A percentile compares a stretch with the other conserved stretches of the same genome.
These are phyloP conservation scores for Danio choprae DNA, from an alignment of 2,797 vertebrate species.

Conservation along the genomic window DNA sequence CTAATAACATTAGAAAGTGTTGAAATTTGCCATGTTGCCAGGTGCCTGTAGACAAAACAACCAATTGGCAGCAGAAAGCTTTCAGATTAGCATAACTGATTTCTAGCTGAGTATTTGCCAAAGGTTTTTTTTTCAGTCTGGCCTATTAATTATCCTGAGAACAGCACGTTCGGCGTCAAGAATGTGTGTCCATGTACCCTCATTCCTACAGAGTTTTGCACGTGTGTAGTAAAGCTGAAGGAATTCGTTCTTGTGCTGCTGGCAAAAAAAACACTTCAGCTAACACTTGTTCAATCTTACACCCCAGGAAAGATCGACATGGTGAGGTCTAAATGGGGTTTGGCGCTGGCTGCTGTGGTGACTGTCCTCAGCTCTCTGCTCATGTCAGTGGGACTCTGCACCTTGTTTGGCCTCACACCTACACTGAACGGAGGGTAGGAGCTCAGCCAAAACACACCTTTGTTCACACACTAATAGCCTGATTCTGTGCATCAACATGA, in stretches of 20 bases:
- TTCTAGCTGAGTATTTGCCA: slow-evolving; percentile 44
- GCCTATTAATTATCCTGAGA: slow-evolving; percentile 64
- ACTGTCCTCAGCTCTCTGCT: slow-evolving; percentile 98
- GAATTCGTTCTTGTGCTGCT: not conserved
- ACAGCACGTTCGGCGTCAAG: slow-evolving; percentile 62
- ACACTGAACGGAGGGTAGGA: slow-evolving; percentile 97
- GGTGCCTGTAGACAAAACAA: not conserved
- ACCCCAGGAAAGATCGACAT: slow-evolving; percentile 95
- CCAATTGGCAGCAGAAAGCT: slow-evolving; percentile 20
- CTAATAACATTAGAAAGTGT: not conserved
- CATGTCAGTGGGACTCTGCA: slow-evolving; percentile 98
- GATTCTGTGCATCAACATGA: not conserved
- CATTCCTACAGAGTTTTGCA: not conserved
- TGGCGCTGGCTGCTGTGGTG: slow-evolving; percentile 95
- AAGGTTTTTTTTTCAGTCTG: slow-evolving; percentile 63
- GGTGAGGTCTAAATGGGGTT: slow-evolving; percentile 98
- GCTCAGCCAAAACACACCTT: slow-evolving; percentile 40
- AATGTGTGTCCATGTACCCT: slow-evolving; percentile 38
- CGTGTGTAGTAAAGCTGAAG: slow-evolving; percentile 5
- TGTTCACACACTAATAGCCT: not conserved
- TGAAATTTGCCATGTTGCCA: slow-evolving; percentile 8
- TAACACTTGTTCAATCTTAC: not conserved
- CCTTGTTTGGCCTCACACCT: slow-evolving; percentile 93
- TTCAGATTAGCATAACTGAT: slow-evolving; percentile 20
- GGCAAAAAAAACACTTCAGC: not conserved